These are phyloP conservation scores for Helleia helle DNA, from an alignment of 2,888 invertebrate genomes.

Conservation along the genomic window DNA sequence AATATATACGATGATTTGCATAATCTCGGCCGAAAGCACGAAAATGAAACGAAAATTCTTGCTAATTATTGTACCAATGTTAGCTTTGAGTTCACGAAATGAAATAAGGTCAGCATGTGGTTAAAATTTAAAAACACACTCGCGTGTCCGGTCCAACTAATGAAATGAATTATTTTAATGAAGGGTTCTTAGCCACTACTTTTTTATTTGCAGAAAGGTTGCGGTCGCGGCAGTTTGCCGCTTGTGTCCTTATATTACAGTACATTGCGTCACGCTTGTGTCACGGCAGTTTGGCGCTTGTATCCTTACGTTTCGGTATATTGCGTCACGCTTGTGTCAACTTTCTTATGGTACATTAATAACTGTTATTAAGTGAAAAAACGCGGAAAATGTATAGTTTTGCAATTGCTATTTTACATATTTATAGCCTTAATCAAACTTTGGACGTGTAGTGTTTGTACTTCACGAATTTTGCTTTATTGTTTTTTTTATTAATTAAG, in stretches of 20 bases:
- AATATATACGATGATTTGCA: slow-evolving; percentile 21
- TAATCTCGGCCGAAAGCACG: slow-evolving; percentile 16
- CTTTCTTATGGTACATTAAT: slow-evolving; percentile 24
- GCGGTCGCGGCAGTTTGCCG: neutral
- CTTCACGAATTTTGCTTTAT: too few species aligned
- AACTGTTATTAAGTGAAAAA: slow-evolving; percentile 35
- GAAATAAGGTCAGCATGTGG: slow-evolving; percentile 27
- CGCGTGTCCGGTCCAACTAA: slow-evolving; percentile 49
- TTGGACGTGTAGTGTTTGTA: too few species aligned
- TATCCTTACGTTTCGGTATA: neutral
- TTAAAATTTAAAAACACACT: slow-evolving; percentile 51
- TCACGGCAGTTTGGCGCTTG: too few species aligned
- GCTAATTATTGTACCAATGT: slow-evolving; percentile 21
- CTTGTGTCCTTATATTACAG: neutral
- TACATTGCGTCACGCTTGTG: slow-evolving; percentile 13
- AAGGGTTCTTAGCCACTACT: slow-evolving; percentile 31
- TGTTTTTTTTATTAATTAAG: too few species aligned
- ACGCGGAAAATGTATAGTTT: slow-evolving; percentile 20
- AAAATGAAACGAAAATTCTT: slow-evolving; percentile 18
- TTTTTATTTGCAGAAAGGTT: slow-evolving; percentile 15
- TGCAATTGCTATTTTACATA: slow-evolving; percentile 4
- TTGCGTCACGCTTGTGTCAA: slow-evolving; percentile 10
- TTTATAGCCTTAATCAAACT: neutral
- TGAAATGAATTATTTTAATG: slow-evolving; percentile 62
- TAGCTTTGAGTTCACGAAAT: slow-evolving; percentile 20